phyloP scores from a whole-genome alignment of 2,797 vertebrate species.

The Amphiprion clarkii region DNA sequence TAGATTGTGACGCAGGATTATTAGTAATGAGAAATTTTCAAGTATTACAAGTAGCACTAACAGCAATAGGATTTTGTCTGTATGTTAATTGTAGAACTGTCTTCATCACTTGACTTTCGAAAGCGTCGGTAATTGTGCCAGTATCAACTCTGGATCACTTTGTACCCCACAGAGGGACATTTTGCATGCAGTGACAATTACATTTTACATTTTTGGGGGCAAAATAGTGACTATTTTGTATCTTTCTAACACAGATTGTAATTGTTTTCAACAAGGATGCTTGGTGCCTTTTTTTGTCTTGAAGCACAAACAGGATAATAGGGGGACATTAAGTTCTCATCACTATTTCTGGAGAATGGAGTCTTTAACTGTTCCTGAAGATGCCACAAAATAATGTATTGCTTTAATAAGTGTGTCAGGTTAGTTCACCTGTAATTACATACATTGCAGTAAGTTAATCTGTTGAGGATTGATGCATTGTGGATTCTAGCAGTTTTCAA shows the following conservation, averaged over 20 bases:
- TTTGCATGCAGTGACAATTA: slow-evolving; percentile 30
- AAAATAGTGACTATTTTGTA: slow-evolving; percentile 6
- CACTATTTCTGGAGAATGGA: background rate
- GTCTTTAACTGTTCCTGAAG: too few relatives aligned
- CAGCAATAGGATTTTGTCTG: slow-evolving; percentile 48
- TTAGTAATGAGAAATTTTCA: slow-evolving; percentile 47
- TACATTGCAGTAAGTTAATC: slow-evolving; percentile 1
- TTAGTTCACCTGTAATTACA: background rate
- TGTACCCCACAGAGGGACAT: slow-evolving; percentile 2
- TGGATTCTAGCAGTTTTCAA: slow-evolving; percentile 6
- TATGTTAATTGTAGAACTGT: slow-evolving; percentile 25
- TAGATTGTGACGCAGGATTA: slow-evolving; percentile 41
- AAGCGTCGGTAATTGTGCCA: slow-evolving; percentile 10
- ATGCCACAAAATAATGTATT: slow-evolving; percentile 36
- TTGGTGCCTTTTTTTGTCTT: background rate
- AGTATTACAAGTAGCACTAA: slow-evolving; percentile 59
- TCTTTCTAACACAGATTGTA: slow-evolving; percentile 1
- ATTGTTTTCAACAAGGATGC: slow-evolving; percentile 1
- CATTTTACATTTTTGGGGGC: slow-evolving; percentile 14
- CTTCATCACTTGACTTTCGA: slow-evolving; percentile 6
- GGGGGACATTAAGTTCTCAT: background rate
- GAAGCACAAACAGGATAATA: background rate
- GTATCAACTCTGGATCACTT: slow-evolving; percentile 26
- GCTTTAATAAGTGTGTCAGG: slow-evolving; percentile 16
- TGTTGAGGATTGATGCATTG: background rate